These are phyloP conservation scores for Ailuropoda melanoleuca DNA, from an alignment of 2,113 vertebrate genomes.

Conservation along the genomic window DNA sequence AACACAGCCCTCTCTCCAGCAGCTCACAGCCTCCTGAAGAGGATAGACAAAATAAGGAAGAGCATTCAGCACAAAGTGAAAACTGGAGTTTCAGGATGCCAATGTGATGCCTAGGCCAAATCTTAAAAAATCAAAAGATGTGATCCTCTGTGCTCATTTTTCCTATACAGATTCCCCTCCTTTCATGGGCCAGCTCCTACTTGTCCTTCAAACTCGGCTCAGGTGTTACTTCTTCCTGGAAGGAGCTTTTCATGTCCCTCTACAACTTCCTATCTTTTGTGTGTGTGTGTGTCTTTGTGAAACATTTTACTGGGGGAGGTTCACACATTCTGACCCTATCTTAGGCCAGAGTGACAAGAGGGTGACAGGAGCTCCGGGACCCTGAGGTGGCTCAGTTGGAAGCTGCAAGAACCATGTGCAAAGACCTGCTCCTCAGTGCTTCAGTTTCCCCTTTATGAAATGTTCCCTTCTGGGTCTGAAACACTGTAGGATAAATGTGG, in stretches of 20 bases:
- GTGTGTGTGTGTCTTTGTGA: background rate
- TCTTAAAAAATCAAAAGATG: background rate
- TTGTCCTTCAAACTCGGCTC: background rate
- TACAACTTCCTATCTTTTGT: too few species aligned
- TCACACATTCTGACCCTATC: background rate
- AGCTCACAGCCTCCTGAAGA: too few species aligned
- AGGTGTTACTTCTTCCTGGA: background rate
- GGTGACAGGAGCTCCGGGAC: background rate
- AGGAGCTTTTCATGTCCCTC: background rate
- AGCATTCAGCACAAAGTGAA: background rate
- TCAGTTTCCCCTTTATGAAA: background rate
- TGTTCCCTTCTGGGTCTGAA: background rate
- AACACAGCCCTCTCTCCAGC: background rate
- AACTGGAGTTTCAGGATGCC: background rate
- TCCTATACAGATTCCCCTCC: background rate
- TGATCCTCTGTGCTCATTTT: background rate
- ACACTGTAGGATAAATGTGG: background rate
- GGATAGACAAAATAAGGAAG: background rate
- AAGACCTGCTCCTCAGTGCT: background rate
- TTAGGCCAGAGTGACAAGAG: background rate
- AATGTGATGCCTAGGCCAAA: background rate
- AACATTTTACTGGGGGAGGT: slow-evolving; percentile 63
- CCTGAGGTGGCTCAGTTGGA: background rate
- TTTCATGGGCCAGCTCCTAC: background rate
- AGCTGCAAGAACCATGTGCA: background rate